A percentile compares a stretch with the other conserved stretches of the same genome.
Evolutionary conservation across 2,113 vertebrate species (phyloP).

Genomic region (Geococcyx californianus): DNA sequence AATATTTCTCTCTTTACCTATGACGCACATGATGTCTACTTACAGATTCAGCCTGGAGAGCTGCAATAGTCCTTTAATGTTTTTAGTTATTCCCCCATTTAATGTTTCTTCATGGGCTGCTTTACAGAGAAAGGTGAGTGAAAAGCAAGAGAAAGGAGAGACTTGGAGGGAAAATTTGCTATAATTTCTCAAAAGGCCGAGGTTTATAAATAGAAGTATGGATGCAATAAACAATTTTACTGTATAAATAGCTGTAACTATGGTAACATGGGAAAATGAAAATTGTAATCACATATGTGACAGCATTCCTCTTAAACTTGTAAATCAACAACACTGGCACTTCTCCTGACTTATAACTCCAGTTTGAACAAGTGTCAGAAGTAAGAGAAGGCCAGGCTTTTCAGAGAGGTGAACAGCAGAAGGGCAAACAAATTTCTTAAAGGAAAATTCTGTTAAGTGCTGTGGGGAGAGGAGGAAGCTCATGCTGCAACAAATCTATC

Average conservation of each 20-base stretch:
- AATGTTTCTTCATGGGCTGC: background rate
- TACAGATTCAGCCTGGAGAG: background rate
- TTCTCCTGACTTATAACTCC: background rate
- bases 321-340: background rate
- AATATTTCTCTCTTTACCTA: background rate
- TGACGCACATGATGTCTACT: background rate
- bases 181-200: background rate
- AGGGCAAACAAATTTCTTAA: background rate
- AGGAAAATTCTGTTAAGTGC: background rate
- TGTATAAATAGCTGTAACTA: background rate
- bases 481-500: fast-evolving
- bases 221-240: background rate
- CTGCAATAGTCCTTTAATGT: background rate
- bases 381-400: background rate
- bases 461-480: background rate
- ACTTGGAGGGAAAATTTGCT: background rate
- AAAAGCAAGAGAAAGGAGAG: background rate
- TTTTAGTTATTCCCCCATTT: background rate
- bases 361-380: background rate
- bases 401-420: background rate
- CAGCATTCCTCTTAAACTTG: background rate
- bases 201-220: background rate
- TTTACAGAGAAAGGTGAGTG: background rate
- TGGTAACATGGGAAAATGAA: background rate
- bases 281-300: background rate